Evolutionary conservation across 2,113 vertebrate genomes (phyloP).

Genomic region (Helogale parvula): DNA sequence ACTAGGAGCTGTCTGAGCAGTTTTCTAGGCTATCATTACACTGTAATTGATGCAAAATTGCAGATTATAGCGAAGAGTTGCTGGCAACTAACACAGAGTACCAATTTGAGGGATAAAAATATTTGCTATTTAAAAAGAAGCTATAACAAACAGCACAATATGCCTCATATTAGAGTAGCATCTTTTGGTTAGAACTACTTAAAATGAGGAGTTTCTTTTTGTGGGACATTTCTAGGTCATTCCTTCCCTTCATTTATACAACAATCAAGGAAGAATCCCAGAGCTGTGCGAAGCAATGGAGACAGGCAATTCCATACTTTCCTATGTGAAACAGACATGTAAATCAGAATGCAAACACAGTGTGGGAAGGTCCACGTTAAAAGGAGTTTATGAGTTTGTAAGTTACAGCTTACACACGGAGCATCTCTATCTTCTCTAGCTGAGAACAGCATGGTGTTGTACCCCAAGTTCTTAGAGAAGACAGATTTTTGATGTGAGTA

Average conservation of each 20-base stretch:
- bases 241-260: not conserved
- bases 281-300: not conserved
- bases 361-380: not conserved
- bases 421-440: not conserved
- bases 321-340: not conserved
- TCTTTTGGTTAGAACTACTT: not conserved
- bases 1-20: not conserved
- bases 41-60: not conserved
- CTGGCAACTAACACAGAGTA: not conserved
- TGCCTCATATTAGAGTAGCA: not conserved
- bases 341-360: not conserved
- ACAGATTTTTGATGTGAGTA: not conserved
- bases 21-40: not conserved
- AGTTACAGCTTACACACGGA: not conserved
- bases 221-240: not conserved
- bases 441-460: not conserved
- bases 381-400: not conserved
- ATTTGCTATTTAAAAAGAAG: not conserved
- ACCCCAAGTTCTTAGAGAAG: not conserved
- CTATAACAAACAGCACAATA: not conserved
- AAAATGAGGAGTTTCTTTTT: not conserved
- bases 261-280: not conserved
- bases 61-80: not conserved
- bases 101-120: not conserved
- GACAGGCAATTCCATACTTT: not conserved